Evolutionary conservation across 64 coral and sea anemone genomes (phyloP).

Genomic region (Catalaphyllia jardinei): DNA sequence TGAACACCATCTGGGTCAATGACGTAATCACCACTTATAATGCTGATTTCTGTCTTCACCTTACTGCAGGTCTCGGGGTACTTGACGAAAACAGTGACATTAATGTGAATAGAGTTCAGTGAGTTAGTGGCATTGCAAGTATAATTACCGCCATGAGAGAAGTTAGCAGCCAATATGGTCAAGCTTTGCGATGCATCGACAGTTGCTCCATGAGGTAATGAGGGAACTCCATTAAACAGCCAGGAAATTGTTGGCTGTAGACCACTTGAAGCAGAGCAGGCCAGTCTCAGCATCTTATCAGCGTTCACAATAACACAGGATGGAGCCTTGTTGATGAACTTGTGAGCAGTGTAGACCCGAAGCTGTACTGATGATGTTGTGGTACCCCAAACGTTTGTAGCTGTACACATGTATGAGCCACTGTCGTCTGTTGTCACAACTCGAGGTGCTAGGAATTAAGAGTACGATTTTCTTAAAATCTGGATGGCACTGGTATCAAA

Average conservation of each 20-base stretch:
- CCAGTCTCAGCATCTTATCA: not conserved
- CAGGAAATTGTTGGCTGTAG: no score
- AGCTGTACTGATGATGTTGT: not conserved
- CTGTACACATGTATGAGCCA: slow-evolving; percentile 19
- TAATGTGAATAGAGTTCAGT: not conserved
- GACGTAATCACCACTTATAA: slow-evolving; percentile 18
- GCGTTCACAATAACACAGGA: not conserved
- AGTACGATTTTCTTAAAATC: no score
- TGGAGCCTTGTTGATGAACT: not conserved
- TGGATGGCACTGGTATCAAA: no score
- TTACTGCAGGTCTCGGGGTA: slow-evolving; percentile 17
- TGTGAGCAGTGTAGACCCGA: not conserved
- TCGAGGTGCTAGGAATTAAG: no score
- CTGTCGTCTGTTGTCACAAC: not conserved
- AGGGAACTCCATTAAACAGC: no score
- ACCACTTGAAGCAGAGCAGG: no score
- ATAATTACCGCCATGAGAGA: no score
- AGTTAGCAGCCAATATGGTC: no score
- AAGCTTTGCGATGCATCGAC: no score
- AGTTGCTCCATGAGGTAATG: no score
- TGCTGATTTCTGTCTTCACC: not conserved
- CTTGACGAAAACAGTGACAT: not conserved
- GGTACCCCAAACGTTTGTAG: slow-evolving; percentile 21
- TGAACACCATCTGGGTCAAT: slow-evolving; percentile 43
- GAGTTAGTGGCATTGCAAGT: no score